These are phyloP conservation scores for Sylvietta virens DNA, from an alignment of 2,113 vertebrate species.

Conservation along the genomic window DNA sequence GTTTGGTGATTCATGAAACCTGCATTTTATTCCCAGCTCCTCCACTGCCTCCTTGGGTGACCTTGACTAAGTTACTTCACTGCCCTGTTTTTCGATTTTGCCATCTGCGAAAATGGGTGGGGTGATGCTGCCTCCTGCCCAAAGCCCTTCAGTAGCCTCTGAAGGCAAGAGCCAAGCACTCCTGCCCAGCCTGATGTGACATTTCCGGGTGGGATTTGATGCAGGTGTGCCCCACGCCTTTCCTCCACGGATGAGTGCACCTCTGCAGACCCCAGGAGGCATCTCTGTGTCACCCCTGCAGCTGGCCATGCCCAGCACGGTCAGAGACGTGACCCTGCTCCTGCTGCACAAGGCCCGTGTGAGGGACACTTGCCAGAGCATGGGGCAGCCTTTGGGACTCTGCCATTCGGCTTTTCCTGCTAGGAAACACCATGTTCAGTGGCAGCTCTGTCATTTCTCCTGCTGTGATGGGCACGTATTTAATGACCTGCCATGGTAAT, in stretches of 20 bases:
- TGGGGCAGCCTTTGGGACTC: neutral
- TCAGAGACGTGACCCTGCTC: accelerated
- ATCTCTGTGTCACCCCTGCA: neutral
- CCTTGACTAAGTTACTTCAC: conserved; percentile 3
- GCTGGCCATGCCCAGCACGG: neutral
- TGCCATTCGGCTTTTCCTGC: neutral
- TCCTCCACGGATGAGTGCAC: neutral
- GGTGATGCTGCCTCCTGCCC: neutral
- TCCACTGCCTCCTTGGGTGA: conserved; percentile 37
- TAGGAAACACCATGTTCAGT: neutral
- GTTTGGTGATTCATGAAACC: conserved; percentile 59
- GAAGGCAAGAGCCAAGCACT: neutral
- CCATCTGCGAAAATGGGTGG: neutral
- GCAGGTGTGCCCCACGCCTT: neutral
- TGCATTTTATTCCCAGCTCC: conserved; percentile 48
- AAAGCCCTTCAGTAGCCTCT: neutral
- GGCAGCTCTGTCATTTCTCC: neutral
- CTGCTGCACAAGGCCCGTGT: neutral
- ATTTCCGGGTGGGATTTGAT: neutral
- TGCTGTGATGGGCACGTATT: neutral
- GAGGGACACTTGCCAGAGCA: neutral
- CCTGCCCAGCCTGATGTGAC: neutral
- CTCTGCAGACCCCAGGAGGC: neutral
- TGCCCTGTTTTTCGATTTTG: neutral
- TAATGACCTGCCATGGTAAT: neutral